Evolutionary conservation across 2,888 invertebrate genomes (phyloP), one percentile per base, ranked within the genome.

Genomic region (Halictus ligatus): DNA sequence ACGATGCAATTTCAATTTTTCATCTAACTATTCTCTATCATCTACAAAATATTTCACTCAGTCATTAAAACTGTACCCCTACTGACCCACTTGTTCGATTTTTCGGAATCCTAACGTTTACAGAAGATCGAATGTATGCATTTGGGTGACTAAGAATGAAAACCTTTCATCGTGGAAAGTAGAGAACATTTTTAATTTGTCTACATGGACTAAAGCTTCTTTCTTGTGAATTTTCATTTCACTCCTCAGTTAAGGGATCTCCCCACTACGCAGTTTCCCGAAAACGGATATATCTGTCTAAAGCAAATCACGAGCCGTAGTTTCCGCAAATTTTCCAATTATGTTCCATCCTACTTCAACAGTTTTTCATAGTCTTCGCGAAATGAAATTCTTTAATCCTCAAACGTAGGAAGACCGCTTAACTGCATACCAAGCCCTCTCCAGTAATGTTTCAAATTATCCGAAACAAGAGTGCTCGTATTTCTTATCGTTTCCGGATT

Each of bases 21-120:
- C 84, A 91, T 71, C 92, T 93, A 94, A 86, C 92, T 93, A 93
- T 84, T 79, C 82, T 79, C 88, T 92, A 91, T 90, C 89, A 86
- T 88, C 93, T 93, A 93, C 89, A 92, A 94, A 85, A 93, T 91
- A 85, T 93, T 90, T 92, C 91, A 87, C 91, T 94, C 93, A 92
- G 93, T 94, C 92, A 91, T 92, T 89, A 87, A 83, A 83, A 80
- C 75, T 48, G 72, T 80, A 40, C 74, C 50, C 35, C 25, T 71
- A 79, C 40, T 69, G 21, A 84, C 69, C 60, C 29, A 73, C 67
- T 21, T 79, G 78, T 77, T 79, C 74, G 54, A 81, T 80, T 73
- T 73, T 84, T 58, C 25, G 10, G 3, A 54, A 81, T 58, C 67
- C 50, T 74, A 13, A 40, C 50, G 8, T 58, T 46, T 64, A 60